phyloP scores from a whole-genome alignment of 2,797 vertebrate genomes.

The Psittacula echo region DNA sequence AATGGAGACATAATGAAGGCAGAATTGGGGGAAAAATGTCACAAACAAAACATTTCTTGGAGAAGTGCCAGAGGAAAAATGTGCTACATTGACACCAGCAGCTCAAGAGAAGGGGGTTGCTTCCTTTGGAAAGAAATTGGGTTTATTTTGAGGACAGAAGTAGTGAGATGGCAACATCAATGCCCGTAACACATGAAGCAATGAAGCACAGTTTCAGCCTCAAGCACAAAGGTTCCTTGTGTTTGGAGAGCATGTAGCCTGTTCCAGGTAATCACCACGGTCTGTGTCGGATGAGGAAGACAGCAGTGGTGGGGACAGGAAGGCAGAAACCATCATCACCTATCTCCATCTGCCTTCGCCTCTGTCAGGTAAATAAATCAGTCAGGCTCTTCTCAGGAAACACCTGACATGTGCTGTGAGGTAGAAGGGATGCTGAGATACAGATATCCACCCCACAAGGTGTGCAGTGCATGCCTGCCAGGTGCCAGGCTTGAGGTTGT shows the following conservation, averaged over 20 bases:
- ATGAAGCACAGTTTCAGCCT: neutral
- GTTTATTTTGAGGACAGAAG: neutral
- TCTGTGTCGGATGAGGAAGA: neutral
- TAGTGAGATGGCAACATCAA: neutral
- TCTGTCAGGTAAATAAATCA: neutral
- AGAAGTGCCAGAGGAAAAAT: neutral
- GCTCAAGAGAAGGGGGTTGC: neutral
- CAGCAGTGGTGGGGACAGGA: neutral
- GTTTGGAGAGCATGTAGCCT: neutral
- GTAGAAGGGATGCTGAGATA: neutral
- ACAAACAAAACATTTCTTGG: neutral
- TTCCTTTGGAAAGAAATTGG: neutral
- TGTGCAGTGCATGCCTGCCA: neutral
- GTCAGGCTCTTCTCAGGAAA: neutral
- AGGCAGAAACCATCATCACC: neutral
- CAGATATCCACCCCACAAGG: neutral
- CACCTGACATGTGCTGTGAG: accelerated
- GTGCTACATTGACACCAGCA: neutral
- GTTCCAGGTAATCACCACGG: neutral
- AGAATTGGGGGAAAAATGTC: accelerated
- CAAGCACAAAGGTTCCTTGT: accelerated
- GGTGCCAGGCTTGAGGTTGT: neutral
- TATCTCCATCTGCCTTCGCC: neutral
- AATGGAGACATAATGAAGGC: neutral
- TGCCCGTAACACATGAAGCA: neutral